Evolutionary conservation across 2,888 invertebrate species (phyloP).

Genomic region (Lysandra bellargus): DNA sequence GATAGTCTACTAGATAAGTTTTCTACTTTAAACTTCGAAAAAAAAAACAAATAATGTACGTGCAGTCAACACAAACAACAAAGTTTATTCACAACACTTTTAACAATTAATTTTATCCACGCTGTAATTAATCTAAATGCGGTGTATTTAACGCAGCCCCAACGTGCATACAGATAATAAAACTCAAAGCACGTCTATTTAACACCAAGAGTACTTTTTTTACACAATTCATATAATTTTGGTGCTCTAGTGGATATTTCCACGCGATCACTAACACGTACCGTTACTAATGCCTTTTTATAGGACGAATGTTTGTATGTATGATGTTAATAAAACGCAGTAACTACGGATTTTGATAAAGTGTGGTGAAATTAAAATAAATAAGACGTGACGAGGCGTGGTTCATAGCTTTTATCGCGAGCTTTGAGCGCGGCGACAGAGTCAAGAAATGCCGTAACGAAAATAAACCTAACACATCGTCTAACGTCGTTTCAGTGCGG

Average conservation of each 20-base stretch:
- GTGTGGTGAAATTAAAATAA: too few relatives aligned
- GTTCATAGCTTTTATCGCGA: too few relatives aligned
- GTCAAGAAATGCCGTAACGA: too few relatives aligned
- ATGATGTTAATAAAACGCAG: too few relatives aligned
- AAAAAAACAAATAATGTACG: background rate
- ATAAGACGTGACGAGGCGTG: too few relatives aligned
- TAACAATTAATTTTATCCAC: conserved; percentile 1
- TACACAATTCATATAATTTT: background rate
- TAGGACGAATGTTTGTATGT: too few relatives aligned
- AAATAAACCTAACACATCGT: too few relatives aligned
- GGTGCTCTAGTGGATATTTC: background rate
- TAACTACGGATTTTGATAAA: too few relatives aligned
- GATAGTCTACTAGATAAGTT: background rate
- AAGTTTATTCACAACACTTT: background rate
- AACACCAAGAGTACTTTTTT: background rate
- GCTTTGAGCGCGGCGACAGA: too few relatives aligned
- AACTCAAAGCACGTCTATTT: background rate
- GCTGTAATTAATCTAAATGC: conserved; percentile 19
- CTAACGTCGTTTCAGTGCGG: too few relatives aligned
- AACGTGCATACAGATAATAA: conserved; percentile 4
- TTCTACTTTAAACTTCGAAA: background rate
- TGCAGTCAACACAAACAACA: background rate
- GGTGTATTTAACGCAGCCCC: background rate
- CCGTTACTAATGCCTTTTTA: too few relatives aligned
- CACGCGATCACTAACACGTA: conserved; percentile 27